Base-by-base conservation (phyloP, 2,797 vertebrate species). In the Thamnophis elegans region DNA sequence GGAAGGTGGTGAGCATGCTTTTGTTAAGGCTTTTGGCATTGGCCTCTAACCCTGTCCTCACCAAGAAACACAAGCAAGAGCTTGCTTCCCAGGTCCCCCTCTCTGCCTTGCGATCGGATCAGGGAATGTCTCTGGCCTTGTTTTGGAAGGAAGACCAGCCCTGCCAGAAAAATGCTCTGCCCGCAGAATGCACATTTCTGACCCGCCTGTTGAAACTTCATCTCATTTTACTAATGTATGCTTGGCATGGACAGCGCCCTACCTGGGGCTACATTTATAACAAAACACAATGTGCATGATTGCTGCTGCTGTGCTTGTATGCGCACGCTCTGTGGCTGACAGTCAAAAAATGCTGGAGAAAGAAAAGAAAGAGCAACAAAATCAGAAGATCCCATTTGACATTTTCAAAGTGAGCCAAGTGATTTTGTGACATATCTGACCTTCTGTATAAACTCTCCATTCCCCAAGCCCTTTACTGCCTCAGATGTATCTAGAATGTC, bases 151-250 rank as follows among this genome's bases (percentile, higher is more conserved):
- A 96, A 97, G 90, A 94, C 88, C 59, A 90, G 90, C 58, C 95
- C 95, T 97, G 96, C 96, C 97, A 95, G 95, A 94, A 82, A 82
- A 82, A 16, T 93, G 94, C 87, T 97, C 94, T 96, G 97, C 96
- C 96, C 96, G 95, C 95, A 95, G 62, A 78, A 56, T 60, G 95
- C 93, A 95, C 91, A 12, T 97, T 96, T 96, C 97, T 94, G 96
- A 96, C 97, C 96, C 92, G 96, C 96, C 97, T 93, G 96, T 95
- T 96, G 96, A 97, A 97, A 94, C 95, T 97, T 97, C 88, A 94
- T 94, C 96, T 96, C 93, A 95, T 96, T 97, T 96, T 95, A 94
- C 95, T 97, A 95, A 96, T 96, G 95, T 96, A 96, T 96, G 95
- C 95, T 97, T 97, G 97, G 96, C 96, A 93, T 18, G 0, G 0